Evolutionary conservation across 2,113 vertebrate species (phyloP).

Genomic region (Chloebia gouldiae): DNA sequence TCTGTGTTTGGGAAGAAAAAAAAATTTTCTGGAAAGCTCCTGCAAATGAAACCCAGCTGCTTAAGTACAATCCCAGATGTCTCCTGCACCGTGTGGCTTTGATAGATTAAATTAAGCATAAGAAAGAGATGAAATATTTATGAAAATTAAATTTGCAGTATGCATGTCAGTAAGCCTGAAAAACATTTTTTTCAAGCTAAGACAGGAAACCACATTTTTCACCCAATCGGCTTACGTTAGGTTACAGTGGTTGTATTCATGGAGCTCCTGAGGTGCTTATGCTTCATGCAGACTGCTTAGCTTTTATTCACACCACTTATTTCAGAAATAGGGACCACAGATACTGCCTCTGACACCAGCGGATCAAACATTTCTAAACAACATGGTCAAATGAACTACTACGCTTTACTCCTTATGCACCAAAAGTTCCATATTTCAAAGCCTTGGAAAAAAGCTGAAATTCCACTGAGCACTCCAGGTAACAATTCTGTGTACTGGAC

Average conservation of each 20-base stretch:
- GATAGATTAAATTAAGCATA: slow-evolving; percentile 76
- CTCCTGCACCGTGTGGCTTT: slow-evolving; percentile 61
- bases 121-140: slow-evolving; percentile 75
- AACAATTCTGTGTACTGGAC: background rate
- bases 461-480: background rate
- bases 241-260: slow-evolving; percentile 15
- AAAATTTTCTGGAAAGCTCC: slow-evolving; percentile 42
- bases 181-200: slow-evolving; percentile 33
- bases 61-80: slow-evolving; percentile 76
- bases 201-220: slow-evolving; percentile 63
- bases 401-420: background rate
- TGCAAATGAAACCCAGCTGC: slow-evolving; percentile 77
- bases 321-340: background rate
- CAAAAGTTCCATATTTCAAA: background rate
- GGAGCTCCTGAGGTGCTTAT: slow-evolving; percentile 10
- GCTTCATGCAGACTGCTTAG: background rate
- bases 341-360: background rate
- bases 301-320: slow-evolving; percentile 14
- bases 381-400: background rate
- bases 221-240: slow-evolving; percentile 9
- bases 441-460: background rate
- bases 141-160: slow-evolving; percentile 76
- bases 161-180: slow-evolving; percentile 66
- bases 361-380: background rate
- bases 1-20: slow-evolving; percentile 59